A percentile compares a stretch with the other conserved stretches of the same genome.
Conservation (phyloP, 2,888 invertebrate species). For the Diarsia brunnea region DNA sequence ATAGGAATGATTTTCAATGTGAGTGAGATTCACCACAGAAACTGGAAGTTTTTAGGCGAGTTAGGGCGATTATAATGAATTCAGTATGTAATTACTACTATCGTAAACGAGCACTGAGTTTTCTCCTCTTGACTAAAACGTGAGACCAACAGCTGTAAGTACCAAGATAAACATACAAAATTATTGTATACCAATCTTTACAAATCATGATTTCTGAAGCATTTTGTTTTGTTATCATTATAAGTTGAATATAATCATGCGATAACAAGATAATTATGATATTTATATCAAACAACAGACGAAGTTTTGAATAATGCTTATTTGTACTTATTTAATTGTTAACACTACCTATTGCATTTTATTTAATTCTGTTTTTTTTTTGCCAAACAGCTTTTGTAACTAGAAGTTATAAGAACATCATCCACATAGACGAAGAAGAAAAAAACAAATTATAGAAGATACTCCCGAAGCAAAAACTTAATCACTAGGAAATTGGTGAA, state of each 20-base stretch:
- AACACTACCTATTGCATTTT: not conserved
- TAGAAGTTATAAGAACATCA: no score
- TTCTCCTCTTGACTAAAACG: not conserved
- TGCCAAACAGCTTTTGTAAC: no score
- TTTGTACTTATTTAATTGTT: not conserved
- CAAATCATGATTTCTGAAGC: not conserved
- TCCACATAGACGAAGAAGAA: no score
- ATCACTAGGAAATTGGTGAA: no score
- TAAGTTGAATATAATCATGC: slow-evolving; percentile 20
- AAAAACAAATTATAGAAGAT: no score
- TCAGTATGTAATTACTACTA: not conserved
- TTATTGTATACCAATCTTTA: not conserved
- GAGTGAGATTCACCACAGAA: not conserved
- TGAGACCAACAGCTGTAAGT: not conserved
- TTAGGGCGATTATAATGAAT: not conserved
- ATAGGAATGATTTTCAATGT: not conserved
- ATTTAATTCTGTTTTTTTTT: no score
- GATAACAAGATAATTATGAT: slow-evolving; percentile 11
- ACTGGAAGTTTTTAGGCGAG: not conserved
- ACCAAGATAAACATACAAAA: slow-evolving; percentile 19
- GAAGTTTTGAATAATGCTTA: not conserved
- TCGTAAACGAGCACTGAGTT: no score
- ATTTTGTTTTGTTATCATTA: slow-evolving; percentile 33
- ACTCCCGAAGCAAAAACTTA: no score
- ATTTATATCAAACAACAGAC: not conserved